These are phyloP conservation scores for Lophochroa leadbeateri DNA, from an alignment of 2,113 vertebrate genomes.

Conservation along the genomic window DNA sequence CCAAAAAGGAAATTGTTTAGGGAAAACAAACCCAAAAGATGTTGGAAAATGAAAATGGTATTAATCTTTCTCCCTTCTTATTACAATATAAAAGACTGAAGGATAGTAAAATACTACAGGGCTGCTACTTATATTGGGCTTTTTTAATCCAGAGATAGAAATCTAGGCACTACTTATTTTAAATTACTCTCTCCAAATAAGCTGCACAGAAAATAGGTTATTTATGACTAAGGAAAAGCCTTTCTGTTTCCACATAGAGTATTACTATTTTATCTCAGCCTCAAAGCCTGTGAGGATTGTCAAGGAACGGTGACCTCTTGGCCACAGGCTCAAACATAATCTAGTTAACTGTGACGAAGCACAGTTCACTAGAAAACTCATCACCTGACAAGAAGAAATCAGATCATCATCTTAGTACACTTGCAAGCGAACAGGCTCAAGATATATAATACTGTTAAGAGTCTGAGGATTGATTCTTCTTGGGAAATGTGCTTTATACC, in stretches of 20 bases:
- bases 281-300: neutral
- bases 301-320: neutral
- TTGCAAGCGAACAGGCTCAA: neutral
- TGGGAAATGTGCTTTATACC: neutral
- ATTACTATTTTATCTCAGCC: neutral
- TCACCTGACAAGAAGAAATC: neutral
- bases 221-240: neutral
- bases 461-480: neutral
- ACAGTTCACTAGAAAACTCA: neutral
- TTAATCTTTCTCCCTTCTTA: neutral
- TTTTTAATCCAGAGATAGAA: neutral
- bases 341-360: neutral
- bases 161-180: neutral
- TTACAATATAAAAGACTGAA: neutral
- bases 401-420: neutral
- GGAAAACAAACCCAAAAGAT: neutral
- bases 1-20: neutral
- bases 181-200: neutral
- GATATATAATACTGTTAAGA: neutral
- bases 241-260: neutral
- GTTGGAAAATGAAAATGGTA: neutral
- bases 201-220: neutral
- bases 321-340: neutral
- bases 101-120: neutral
- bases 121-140: neutral